Evolutionary conservation across 2,797 vertebrate genomes (phyloP).

Genomic region (Vultur gryphus): DNA sequence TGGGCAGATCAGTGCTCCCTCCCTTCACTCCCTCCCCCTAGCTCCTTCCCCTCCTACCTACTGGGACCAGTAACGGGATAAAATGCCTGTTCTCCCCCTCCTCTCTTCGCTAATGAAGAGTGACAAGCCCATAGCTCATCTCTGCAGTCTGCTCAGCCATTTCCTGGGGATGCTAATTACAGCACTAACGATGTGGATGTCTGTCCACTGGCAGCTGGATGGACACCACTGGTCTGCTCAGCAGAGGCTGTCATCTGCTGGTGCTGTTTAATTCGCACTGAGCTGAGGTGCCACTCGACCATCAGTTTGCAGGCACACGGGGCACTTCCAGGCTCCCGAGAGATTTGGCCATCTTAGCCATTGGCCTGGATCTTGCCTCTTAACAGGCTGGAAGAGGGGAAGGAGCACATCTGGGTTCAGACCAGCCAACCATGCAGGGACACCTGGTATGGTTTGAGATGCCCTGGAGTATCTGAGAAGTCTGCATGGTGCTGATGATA

Average conservation of each 20-base stretch:
- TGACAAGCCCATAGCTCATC: background rate
- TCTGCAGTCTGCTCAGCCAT: background rate
- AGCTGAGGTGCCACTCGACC: background rate
- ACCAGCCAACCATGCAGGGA: background rate
- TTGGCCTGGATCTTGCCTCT: background rate
- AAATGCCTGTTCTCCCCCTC: background rate
- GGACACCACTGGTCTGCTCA: background rate
- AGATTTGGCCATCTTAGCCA: background rate
- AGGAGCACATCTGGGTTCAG: background rate
- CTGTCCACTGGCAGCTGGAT: background rate
- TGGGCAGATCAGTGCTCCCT: background rate
- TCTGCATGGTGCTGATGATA: background rate
- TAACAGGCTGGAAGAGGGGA: background rate
- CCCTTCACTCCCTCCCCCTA: background rate
- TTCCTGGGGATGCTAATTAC: background rate
- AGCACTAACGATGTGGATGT: accelerated
- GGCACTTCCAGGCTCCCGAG: background rate
- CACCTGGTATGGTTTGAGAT: background rate
- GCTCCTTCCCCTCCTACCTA: background rate
- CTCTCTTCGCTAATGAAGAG: background rate
- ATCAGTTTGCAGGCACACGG: background rate
- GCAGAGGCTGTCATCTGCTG: background rate
- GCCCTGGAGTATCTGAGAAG: background rate
- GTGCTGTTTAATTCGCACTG: background rate
- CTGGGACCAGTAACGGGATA: background rate